Evolutionary conservation across 2,113 vertebrate genomes (phyloP).

Genomic region (Oryzias woworae): DNA sequence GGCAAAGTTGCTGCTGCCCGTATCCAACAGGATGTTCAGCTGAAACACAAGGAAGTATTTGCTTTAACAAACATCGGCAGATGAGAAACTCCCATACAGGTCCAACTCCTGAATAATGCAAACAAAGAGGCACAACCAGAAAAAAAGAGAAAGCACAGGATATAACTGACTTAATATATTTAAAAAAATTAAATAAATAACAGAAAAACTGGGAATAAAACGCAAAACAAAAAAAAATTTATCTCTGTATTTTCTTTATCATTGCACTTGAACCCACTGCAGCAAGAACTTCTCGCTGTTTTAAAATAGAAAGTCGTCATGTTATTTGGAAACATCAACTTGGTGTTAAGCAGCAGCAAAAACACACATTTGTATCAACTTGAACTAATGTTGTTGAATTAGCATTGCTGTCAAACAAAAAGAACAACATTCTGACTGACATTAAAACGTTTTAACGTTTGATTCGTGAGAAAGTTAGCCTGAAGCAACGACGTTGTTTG

Average conservation of each 20-base stretch:
- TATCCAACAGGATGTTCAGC: conserved; percentile 97
- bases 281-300: not conserved
- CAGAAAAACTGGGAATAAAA: too few species aligned
- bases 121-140: not conserved
- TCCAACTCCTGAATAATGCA: not conserved
- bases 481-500: conserved; percentile 5
- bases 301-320: not conserved
- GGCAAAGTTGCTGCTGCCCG: conserved; percentile 98
- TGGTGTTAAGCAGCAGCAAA: too few species aligned
- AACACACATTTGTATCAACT: too few species aligned
- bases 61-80: conserved; percentile 9
- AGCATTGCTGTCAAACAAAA: not conserved
- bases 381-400: too few species aligned
- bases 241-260: too few species aligned
- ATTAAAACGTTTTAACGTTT: conserved; percentile 35
- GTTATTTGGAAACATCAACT: too few species aligned
- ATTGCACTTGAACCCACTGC: not conserved
- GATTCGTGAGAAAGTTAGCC: conserved; percentile 34
- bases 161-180: not conserved
- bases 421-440: not conserved
- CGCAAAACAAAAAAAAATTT: too few species aligned
- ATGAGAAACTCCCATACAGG: not conserved
- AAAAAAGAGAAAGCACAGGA: not conserved
- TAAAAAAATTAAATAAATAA: too few species aligned
- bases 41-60: conserved; percentile 66